Conservation (phyloP, 2,888 invertebrate species). For the Drosophila nigricruria region DNA sequence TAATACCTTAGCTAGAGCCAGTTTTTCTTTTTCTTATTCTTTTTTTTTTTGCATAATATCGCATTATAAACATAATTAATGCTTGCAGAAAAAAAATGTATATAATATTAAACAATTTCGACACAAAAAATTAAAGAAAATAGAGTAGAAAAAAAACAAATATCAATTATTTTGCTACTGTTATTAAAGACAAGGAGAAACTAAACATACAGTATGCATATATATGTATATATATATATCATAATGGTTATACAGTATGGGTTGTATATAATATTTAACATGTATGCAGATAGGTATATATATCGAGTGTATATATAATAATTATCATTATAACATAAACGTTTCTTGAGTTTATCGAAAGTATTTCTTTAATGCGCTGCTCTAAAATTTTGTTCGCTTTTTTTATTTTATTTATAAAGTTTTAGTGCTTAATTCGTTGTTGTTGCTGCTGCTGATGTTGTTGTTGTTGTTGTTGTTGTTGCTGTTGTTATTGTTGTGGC, state of each 20-base stretch:
- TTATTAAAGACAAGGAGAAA: slow-evolving; percentile 37
- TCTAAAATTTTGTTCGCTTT: slow-evolving; percentile 39
- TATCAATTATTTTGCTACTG: slow-evolving; percentile 17
- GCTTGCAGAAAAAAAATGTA: slow-evolving; percentile 53
- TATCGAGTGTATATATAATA: slow-evolving; percentile 52
- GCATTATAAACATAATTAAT: slow-evolving; percentile 36
- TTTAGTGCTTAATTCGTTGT: slow-evolving; percentile 31
- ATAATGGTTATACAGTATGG: slow-evolving; percentile 63
- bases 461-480: slow-evolving; percentile 43
- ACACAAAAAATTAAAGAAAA: slow-evolving; percentile 52
- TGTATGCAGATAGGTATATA: slow-evolving; percentile 53
- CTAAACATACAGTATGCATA: slow-evolving; percentile 60
- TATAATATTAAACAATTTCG: slow-evolving; percentile 61
- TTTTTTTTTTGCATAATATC: slow-evolving; percentile 9
- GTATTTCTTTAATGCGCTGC: slow-evolving; percentile 22
- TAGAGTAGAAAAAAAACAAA: slow-evolving; percentile 34
- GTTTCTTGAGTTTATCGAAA: slow-evolving; percentile 43
- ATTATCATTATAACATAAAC: slow-evolving; percentile 77
- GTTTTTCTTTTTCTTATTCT: not conserved
- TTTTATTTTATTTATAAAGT: slow-evolving; percentile 25
- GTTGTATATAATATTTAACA: slow-evolving; percentile 60
- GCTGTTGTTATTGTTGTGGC: slow-evolving; percentile 61
- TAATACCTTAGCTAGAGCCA: slow-evolving; percentile 73
- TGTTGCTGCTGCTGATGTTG: slow-evolving; percentile 42
- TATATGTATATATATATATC: slow-evolving; percentile 44